Conservation (phyloP, 2,113 vertebrate genomes). For the Ariopsis seemanni region DNA sequence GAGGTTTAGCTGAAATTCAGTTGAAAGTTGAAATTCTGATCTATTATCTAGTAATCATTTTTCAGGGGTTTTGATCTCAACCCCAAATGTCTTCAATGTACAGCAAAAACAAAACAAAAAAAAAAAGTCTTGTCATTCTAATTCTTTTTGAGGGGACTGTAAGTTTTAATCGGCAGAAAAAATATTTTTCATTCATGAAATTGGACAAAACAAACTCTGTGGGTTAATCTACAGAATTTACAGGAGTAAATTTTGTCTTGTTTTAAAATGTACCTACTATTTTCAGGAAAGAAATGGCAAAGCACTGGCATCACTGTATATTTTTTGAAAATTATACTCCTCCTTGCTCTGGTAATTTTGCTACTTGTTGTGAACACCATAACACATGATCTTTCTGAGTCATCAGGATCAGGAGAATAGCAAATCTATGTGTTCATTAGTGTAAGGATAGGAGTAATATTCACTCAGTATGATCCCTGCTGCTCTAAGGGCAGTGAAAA, state of each 20-base stretch:
- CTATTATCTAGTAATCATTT: not conserved
- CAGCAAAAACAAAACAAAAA: not conserved
- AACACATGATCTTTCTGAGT: not conserved
- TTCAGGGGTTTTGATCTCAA: not conserved
- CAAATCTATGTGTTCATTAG: not conserved
- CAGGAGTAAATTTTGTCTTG: not conserved
- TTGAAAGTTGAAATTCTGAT: not conserved
- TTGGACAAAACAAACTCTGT: not conserved
- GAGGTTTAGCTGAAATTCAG: not conserved
- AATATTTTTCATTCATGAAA: not conserved
- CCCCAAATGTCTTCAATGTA: not conserved
- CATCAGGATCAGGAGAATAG: slow-evolving; percentile 3
- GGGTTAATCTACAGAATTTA: not conserved
- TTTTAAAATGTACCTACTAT: not conserved
- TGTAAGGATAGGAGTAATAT: not conserved
- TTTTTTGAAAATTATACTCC: not conserved
- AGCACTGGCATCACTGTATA: not conserved
- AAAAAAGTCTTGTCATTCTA: not conserved
- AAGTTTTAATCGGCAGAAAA: not conserved
- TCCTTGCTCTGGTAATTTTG: not conserved
- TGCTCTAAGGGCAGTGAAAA: not conserved
- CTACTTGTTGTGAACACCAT: not conserved
- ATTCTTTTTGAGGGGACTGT: no score
- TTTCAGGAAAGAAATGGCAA: not conserved
- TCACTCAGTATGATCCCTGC: not conserved